phyloP scores from a whole-genome alignment of 2,888 invertebrate genomes.

The Strigamia crassipes region DNA sequence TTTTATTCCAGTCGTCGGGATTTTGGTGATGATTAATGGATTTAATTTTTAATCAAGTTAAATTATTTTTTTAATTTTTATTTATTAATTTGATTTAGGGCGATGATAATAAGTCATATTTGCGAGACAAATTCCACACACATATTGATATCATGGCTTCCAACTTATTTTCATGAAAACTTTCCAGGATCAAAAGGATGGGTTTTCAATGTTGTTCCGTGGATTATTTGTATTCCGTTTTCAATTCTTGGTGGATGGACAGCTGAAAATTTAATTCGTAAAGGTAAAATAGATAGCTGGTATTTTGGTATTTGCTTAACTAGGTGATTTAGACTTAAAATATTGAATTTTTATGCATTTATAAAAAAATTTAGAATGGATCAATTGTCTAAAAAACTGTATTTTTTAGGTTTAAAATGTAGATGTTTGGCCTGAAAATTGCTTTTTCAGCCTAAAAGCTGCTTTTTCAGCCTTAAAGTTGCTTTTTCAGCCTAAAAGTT shows the following conservation, averaged over 20 bases:
- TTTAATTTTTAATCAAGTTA: neutral
- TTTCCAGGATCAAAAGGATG: constrained; percentile 72
- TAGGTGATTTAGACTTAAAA: too few relatives aligned
- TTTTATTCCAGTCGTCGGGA: constrained; percentile 65
- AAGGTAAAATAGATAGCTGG: too few relatives aligned
- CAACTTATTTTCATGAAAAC: constrained; percentile 73
- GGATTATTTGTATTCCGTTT: constrained; percentile 68
- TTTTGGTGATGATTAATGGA: constrained; percentile 68
- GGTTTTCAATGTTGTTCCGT: constrained; percentile 75
- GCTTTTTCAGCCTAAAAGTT: too few relatives aligned
- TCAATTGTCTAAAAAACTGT: too few relatives aligned
- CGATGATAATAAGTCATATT: constrained; percentile 72
- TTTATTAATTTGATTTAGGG: constrained; percentile 63
- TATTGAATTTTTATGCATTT: too few relatives aligned
- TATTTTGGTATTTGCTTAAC: too few relatives aligned
- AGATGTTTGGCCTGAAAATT: too few relatives aligned
- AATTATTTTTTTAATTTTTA: neutral
- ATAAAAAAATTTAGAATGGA: too few relatives aligned
- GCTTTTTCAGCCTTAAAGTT: too few relatives aligned
- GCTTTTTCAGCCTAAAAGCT: too few relatives aligned
- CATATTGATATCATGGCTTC: constrained; percentile 73
- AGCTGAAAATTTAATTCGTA: constrained; percentile 65
- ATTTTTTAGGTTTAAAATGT: too few relatives aligned
- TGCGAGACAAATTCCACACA: constrained; percentile 75
- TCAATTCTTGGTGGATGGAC: constrained; percentile 68